Percentiles rank a stretch among this genome's conserved stretches.
phyloP scores from a whole-genome alignment of 2,888 invertebrate species.

The Habrosyne pyritoides region DNA sequence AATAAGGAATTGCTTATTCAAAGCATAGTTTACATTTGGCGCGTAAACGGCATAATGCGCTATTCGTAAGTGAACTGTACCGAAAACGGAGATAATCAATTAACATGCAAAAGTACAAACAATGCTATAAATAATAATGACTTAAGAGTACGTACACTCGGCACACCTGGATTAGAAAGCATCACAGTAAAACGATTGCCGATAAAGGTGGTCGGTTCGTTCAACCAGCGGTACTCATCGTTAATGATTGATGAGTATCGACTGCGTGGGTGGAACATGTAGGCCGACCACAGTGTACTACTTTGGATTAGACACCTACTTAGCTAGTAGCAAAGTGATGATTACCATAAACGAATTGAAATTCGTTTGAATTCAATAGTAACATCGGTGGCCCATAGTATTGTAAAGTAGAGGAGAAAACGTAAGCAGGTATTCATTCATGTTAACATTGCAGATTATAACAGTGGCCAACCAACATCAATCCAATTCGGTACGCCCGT shows the following conservation, averaged over 20 bases:
- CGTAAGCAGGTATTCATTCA: slow-evolving; percentile 43
- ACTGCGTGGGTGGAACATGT: slow-evolving; percentile 66
- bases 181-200: slow-evolving; percentile 40
- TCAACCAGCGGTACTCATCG: slow-evolving; percentile 55
- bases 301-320: slow-evolving; percentile 64
- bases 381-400: slow-evolving; percentile 2
- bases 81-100: slow-evolving; percentile 38
- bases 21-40: slow-evolving; percentile 23
- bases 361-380: slow-evolving; percentile 23
- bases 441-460: slow-evolving; percentile 56
- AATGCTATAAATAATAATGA: slow-evolving; percentile 43
- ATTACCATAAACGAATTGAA: slow-evolving; percentile 49
- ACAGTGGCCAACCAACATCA: slow-evolving; percentile 60
- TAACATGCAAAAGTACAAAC: slow-evolving; percentile 37
- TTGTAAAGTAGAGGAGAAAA: slow-evolving; percentile 9
- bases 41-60: slow-evolving; percentile 24
- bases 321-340: slow-evolving; percentile 45
- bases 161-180: slow-evolving; percentile 53
- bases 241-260: slow-evolving; percentile 71
- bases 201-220: slow-evolving; percentile 45
- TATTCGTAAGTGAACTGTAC: slow-evolving; percentile 28
- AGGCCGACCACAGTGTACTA: slow-evolving; percentile 56
- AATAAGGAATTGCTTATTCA: slow-evolving; percentile 40
- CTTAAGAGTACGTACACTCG: slow-evolving; percentile 45
- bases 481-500: slow-evolving; percentile 72